phyloP scores from a whole-genome alignment of 2,797 vertebrate genomes.

The Pseudomugil tenellus region DNA sequence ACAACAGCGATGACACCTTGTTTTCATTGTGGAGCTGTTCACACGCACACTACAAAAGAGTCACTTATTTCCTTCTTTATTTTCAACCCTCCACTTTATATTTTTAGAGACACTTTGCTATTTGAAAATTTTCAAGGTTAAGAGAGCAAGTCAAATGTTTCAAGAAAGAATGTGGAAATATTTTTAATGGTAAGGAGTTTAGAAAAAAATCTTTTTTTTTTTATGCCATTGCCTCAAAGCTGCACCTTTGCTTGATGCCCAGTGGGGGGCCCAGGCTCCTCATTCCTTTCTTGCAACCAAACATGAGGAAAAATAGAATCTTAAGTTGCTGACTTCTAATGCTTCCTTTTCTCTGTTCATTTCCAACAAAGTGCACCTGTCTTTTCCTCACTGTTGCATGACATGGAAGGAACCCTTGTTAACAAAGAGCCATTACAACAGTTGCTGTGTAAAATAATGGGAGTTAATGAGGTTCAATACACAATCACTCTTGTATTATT shows the following conservation, averaged over 20 bases:
- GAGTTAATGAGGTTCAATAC: conserved; percentile 64
- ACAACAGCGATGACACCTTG: neutral
- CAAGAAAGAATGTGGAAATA: conserved; percentile 10
- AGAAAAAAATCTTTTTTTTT: conserved; percentile 41
- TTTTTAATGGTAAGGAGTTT: conserved; percentile 22
- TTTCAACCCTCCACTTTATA: conserved; percentile 12
- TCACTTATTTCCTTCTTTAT: neutral
- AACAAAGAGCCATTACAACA: conserved; percentile 52
- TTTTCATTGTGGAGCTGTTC: neutral
- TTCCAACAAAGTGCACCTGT: conserved; percentile 37
- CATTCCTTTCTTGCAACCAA: conserved; percentile 21
- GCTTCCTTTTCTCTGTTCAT: neutral
- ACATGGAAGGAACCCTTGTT: conserved; percentile 54
- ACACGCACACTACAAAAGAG: neutral
- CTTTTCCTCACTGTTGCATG: conserved; percentile 10
- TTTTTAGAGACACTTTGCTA: conserved; percentile 9
- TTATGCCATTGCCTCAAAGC: conserved; percentile 35
- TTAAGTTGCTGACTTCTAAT: conserved; percentile 30
- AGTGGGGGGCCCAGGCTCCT: conserved; percentile 29
- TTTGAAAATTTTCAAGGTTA: conserved; percentile 16
- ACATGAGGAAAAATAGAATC: conserved; percentile 48
- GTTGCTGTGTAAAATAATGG: conserved; percentile 51
- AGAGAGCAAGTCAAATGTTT: conserved; percentile 26
- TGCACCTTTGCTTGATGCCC: conserved; percentile 36
- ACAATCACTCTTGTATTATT: conserved; percentile 66